These are phyloP conservation scores for Drosophila bifasciata DNA, from an alignment of 1,140 invertebrate genomes.

Conservation along the genomic window DNA sequence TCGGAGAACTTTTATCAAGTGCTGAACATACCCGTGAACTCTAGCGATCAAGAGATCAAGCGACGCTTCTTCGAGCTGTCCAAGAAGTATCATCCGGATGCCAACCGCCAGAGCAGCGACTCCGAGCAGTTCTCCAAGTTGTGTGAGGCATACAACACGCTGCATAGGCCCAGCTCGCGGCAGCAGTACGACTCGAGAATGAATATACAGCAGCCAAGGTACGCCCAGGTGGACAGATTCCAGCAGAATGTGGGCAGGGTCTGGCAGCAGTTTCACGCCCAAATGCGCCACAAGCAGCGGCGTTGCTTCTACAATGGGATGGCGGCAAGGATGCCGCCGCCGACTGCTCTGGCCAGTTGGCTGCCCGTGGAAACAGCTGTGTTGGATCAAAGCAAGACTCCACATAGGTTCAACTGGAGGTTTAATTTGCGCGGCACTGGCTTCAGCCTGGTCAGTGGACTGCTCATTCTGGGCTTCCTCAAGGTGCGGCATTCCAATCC, in stretches of 20 bases:
- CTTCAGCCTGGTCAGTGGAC: slow-evolving; percentile 17
- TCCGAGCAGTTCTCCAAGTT: slow-evolving; percentile 50
- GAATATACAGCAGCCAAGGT: neutral
- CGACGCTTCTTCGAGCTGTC: slow-evolving; percentile 58
- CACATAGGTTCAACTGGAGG: no score
- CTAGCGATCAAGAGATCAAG: slow-evolving; percentile 48
- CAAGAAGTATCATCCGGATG: slow-evolving; percentile 66
- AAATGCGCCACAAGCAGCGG: slow-evolving; percentile 46
- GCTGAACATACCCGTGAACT: slow-evolving; percentile 46
- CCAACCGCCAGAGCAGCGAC: slow-evolving; percentile 11
- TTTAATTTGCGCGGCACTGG: slow-evolving; percentile 6
- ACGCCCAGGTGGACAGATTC: neutral
- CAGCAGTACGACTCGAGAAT: slow-evolving; percentile 25
- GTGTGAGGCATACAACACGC: slow-evolving; percentile 59
- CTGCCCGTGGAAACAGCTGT: slow-evolving; percentile 10
- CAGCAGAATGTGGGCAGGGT: slow-evolving; percentile 18
- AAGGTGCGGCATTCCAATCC: no score
- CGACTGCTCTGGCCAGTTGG: neutral
- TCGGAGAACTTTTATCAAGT: slow-evolving; percentile 56
- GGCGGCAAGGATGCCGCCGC: no score
- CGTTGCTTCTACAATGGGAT: neutral
- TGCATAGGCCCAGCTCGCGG: slow-evolving; percentile 27
- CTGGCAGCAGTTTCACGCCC: slow-evolving; percentile 47
- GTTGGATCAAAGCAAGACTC: neutral
- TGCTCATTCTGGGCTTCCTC: slow-evolving; percentile 1